Percentiles rank a stretch among this genome's conserved stretches.
These are phyloP conservation scores for Callimorpha dominula DNA, from an alignment of 2,888 invertebrate species.

Conservation along the genomic window DNA sequence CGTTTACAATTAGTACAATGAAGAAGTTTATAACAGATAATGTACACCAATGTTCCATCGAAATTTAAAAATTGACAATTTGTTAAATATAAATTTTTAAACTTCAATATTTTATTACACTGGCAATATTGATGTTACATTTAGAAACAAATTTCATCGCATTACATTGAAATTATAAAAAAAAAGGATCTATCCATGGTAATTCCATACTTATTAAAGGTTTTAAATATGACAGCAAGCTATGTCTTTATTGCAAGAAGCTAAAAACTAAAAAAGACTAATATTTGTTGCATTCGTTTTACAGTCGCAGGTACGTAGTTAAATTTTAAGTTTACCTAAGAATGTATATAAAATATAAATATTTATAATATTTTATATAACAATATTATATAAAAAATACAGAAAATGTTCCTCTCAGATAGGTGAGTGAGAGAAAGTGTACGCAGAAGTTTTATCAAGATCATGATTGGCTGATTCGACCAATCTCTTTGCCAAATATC, in stretches of 20 bases:
- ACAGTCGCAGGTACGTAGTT: neutral
- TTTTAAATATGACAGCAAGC: neutral
- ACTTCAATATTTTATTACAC: slow-evolving; percentile 28
- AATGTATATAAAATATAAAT: neutral
- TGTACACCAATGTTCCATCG: slow-evolving; percentile 19
- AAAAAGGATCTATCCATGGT: slow-evolving; percentile 1
- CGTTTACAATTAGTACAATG: slow-evolving; percentile 54
- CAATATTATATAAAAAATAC: too few relatives aligned
- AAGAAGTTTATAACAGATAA: slow-evolving; percentile 25
- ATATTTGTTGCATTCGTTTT: neutral
- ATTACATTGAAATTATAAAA: slow-evolving; percentile 7
- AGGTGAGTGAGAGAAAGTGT: too few relatives aligned
- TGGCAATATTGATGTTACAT: slow-evolving; percentile 32
- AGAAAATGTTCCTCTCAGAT: too few relatives aligned
- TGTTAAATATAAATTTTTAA: slow-evolving; percentile 10
- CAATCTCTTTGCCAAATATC: neutral
- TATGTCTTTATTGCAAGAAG: neutral
- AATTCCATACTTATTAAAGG: slow-evolving; percentile 2
- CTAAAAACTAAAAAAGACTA: neutral
- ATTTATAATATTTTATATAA: too few relatives aligned
- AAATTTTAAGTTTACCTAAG: neutral
- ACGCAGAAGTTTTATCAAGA: neutral
- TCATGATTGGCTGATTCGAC: neutral
- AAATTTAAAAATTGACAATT: slow-evolving; percentile 13
- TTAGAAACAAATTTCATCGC: neutral